Base-by-base conservation (phyloP, 2,888 invertebrate species). In the Rhagonycha lutea region DNA sequence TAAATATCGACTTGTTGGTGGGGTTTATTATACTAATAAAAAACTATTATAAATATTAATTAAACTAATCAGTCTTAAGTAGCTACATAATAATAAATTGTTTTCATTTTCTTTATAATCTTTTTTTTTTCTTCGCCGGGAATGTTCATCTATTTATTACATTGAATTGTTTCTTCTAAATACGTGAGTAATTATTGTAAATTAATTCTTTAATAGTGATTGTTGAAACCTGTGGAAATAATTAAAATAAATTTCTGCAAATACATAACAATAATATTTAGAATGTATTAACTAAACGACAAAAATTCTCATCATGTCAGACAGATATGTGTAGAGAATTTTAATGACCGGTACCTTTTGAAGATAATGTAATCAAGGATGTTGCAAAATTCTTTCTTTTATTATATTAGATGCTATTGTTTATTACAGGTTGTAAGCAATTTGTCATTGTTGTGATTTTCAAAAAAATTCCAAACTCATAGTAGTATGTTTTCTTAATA, bases 291-390 rank as follows among this genome's bases (percentile, higher is more conserved):
- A 74, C 32, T 47, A 29, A 68, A 69, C 47, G 29, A 62, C 69
- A 73, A 73, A 68, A 76, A 76, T 73, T 60, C 67, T 62, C 26
- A 69, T 65, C 70, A 74, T 60, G 77, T 74, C 69, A 70, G 14
- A 68, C 69, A 69, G 70, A 73, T 76, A 76, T 76, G 77, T 71
- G 77, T 14, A 60, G 68, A 77, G 77, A 77, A 77, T 77, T 77
- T 74, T 77, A 77, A 77, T 77, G 77, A 72, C 71, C 77, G 77
- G 77, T 72, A 26, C 63, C 77, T 77, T 75, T 77, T 77, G 74
- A 77, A 74, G 77, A 71, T 74, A 77, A 74, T 67, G 69, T 68
- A 74, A 77, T 74, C 72, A 74, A 76, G 76, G 76, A 76, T 76
- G 70, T 77, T 68, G 74, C 77, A 72, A 74, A 72, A 77, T 70